Conservation (phyloP, 2,797 vertebrate species). For the Siniperca scherzeri region DNA sequence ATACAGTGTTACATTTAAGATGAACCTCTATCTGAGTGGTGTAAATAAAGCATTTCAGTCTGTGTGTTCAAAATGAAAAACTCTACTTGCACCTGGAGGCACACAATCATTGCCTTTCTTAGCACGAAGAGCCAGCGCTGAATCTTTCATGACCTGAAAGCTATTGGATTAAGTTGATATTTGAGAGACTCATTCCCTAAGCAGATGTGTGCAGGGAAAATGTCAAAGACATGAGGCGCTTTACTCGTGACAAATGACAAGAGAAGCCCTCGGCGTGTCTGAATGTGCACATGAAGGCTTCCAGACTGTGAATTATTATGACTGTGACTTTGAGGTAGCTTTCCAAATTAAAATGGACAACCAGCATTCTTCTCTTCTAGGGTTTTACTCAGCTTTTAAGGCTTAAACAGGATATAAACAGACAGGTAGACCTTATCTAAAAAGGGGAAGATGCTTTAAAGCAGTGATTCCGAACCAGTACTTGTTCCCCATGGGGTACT, state of each 20-base stretch:
- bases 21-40: neutral
- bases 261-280: constrained; percentile 20
- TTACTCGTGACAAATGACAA: constrained; percentile 51
- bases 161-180: constrained; percentile 61
- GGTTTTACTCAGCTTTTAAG: constrained; percentile 29
- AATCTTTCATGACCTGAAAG: constrained; percentile 62
- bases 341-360: constrained; percentile 39
- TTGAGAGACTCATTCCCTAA: constrained; percentile 51
- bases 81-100: neutral
- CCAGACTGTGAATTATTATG: constrained; percentile 28
- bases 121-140: constrained; percentile 23
- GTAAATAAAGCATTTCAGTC: constrained; percentile 26
- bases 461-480: neutral
- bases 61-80: constrained; percentile 21
- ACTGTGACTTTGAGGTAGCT: constrained; percentile 21
- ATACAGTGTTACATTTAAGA: neutral
- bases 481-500: neutral
- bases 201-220: constrained; percentile 53
- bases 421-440: constrained; percentile 34
- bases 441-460: constrained; percentile 30
- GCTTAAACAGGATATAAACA: constrained; percentile 34
- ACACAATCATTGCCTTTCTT: constrained; percentile 40
- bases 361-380: constrained; percentile 5
- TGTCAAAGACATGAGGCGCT: constrained; percentile 54
- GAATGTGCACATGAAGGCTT: constrained; percentile 24